Evolutionary conservation across 2,888 invertebrate species (phyloP), one percentile per base, ranked within the genome.

Genomic region (Parochlus steinenii): DNA sequence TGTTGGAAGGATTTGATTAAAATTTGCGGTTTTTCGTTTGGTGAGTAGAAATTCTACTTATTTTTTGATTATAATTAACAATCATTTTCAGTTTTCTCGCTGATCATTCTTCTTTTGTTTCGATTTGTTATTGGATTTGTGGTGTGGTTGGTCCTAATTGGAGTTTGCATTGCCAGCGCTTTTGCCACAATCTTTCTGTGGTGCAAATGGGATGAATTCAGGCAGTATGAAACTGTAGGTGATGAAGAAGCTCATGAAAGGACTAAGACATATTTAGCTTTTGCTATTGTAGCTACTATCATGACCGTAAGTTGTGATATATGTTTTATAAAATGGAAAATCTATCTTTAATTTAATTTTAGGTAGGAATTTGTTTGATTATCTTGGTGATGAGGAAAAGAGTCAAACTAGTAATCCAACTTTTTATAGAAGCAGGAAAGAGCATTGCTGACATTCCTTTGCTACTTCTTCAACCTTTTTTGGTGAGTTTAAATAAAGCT

Each of bases 341-440:
- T n/a, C n/a, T n/a, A n/a, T n/a, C n/a, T n/a, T n/a, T n/a, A n/a
- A n/a, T n/a, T n/a, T n/a, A n/a, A n/a, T n/a, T n/a, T n/a, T n/a
- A n/a, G n/a, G n/a, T n/a, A n/a, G n/a, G n/a, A 10, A 58, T 69
- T 10, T 43, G 69, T 29, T 48, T 72, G 12, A 53, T 74, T 2
- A 58, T 74, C 18, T 45, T 72, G 19, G 67, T 67, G 1, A 63
- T 75, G 64, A 55, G 73, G 40, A 72, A 69, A 45, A 58, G 72
- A 38, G 69, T 75, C 33, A 55, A 62, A 40, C 54, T 75, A 36
- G 73, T 74, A 1, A 64, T 71, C 16, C 65, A 67, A 42, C 54
- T 76, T 17, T 74, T 75, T 47, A 62, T 62, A 44, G 75, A 76
- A 55, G 68, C 74, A 16, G 74, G 73, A 33, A 74, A 71, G 53